Conservation (phyloP, 53 echinoderm and acorn worm genomes). For the Paelopatides confundens region DNA sequence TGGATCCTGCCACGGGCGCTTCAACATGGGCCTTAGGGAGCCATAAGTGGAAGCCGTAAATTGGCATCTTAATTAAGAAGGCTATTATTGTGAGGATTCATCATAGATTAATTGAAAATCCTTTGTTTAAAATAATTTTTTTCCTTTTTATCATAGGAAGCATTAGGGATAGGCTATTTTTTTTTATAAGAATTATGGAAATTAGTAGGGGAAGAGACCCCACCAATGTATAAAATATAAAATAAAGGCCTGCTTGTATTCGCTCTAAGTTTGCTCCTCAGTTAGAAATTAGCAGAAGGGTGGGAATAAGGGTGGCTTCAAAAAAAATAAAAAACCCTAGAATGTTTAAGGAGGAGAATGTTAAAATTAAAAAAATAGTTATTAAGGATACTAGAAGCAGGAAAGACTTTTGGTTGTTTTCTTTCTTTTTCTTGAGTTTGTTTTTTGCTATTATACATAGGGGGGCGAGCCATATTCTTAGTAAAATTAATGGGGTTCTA, state of each 20-base stretch:
- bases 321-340: slow-evolving; percentile 64
- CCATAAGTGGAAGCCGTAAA: too few species aligned
- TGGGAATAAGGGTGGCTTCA: slow-evolving; percentile 69
- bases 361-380: slow-evolving; percentile 41
- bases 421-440: neutral
- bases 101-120: too few species aligned
- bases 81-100: too few species aligned
- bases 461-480: slow-evolving; percentile 68
- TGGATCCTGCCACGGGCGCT: too few species aligned
- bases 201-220: too few species aligned
- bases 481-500: slow-evolving; percentile 43
- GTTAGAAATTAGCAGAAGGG: slow-evolving; percentile 62
- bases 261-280: slow-evolving; percentile 75
- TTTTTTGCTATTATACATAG: slow-evolving; percentile 63
- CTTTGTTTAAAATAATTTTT: too few species aligned
- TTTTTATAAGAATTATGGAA: too few species aligned
- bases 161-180: too few species aligned
- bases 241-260: slow-evolving; percentile 72
- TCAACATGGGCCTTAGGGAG: too few species aligned
- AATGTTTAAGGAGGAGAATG: slow-evolving; percentile 62
- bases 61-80: too few species aligned
- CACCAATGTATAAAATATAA: too few species aligned
- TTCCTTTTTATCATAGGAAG: too few species aligned
- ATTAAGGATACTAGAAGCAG: slow-evolving; percentile 46
- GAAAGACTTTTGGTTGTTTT: slow-evolving; percentile 29